Conservation (phyloP, 2,888 invertebrate genomes). For the Drosophila stalkeri region DNA sequence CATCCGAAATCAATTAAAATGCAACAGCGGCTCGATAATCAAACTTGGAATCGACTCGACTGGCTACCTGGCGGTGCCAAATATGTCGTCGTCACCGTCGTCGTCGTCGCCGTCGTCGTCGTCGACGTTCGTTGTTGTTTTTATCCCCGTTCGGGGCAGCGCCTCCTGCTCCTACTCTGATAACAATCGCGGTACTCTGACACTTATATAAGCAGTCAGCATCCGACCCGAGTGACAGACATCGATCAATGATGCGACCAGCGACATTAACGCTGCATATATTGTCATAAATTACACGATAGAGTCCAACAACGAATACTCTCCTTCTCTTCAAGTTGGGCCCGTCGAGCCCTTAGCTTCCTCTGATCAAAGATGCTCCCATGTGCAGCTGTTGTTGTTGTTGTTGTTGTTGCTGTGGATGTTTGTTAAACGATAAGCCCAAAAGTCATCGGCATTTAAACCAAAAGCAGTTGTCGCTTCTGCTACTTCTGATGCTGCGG, state of each 20-base stretch:
- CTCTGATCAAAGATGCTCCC: conserved; percentile 43
- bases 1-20: conserved; percentile 74
- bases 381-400: conserved; percentile 40
- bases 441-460: conserved; percentile 77
- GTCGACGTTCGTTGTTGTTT: neutral
- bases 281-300: conserved; percentile 84
- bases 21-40: conserved; percentile 71
- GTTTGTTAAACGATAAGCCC: conserved; percentile 66
- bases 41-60: conserved; percentile 40
- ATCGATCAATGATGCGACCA: conserved; percentile 73
- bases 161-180: conserved; percentile 36
- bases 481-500: conserved; percentile 18
- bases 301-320: conserved; percentile 13
- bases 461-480: conserved; percentile 58
- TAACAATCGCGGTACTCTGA: conserved; percentile 65
- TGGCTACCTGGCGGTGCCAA: conserved; percentile 67
- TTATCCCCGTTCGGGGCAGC: conserved; percentile 11
- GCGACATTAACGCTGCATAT: conserved; percentile 84
- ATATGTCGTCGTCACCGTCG: conserved; percentile 55
- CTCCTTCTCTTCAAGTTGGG: conserved; percentile 5
- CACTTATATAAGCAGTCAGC: conserved; percentile 78
- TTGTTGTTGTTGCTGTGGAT: conserved; percentile 38
- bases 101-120: neutral
- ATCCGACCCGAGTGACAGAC: conserved; percentile 74
- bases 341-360: conserved; percentile 34